These are phyloP conservation scores for Bucco capensis DNA, from an alignment of 2,113 vertebrate genomes.

Conservation along the genomic window DNA sequence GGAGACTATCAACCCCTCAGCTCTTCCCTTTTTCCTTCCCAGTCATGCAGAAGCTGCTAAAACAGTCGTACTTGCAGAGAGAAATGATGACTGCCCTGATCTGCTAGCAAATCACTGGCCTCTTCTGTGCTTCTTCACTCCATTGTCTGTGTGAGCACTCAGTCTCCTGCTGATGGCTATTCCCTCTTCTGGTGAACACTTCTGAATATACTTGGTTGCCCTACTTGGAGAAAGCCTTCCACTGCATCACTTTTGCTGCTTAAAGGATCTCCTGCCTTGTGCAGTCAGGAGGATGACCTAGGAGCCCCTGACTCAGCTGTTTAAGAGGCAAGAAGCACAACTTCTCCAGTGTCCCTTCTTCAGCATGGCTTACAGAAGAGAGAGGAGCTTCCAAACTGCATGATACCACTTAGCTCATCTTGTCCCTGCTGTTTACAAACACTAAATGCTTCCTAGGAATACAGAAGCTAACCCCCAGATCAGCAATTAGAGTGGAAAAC, in stretches of 20 bases:
- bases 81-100: neutral
- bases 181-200: neutral
- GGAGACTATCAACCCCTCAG: neutral
- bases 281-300: neutral
- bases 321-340: neutral
- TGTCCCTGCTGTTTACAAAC: neutral
- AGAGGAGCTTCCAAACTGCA: neutral
- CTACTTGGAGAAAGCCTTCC: neutral
- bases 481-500: neutral
- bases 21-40: neutral
- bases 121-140: neutral
- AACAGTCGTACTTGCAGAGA: neutral
- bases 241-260: neutral
- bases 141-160: neutral
- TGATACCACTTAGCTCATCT: neutral
- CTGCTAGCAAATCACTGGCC: neutral
- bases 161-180: neutral
- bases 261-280: neutral
- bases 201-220: neutral
- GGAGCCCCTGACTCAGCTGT: neutral
- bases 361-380: neutral
- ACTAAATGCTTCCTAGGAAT: neutral
- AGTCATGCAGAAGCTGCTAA: neutral
- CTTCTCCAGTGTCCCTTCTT: neutral
- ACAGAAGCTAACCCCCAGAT: neutral